A percentile compares a stretch with the other conserved stretches of the same genome.
phyloP scores from a whole-genome alignment of 1,140 invertebrate genomes.

The Harpegnathos saltator region DNA sequence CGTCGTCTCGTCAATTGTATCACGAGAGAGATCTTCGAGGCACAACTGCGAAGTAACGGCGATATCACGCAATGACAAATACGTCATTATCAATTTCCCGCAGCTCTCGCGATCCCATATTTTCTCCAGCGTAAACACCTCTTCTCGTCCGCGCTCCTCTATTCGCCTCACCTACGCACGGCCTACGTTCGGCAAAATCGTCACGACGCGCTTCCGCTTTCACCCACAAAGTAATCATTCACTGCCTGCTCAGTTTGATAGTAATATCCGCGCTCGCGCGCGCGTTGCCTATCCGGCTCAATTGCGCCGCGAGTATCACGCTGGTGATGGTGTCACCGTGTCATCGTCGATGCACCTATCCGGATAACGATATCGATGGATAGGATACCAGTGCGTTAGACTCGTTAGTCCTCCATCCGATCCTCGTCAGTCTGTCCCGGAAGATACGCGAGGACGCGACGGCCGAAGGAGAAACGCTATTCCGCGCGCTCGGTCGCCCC shows the following conservation, averaged over 20 bases:
- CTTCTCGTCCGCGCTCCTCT: not conserved
- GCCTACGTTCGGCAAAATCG: conserved; percentile 15
- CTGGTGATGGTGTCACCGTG: not conserved
- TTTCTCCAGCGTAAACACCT: conserved; percentile 29
- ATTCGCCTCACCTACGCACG: not conserved
- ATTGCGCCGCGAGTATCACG: not conserved
- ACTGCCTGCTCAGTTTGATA: conserved; percentile 12
- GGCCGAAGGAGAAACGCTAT: not conserved
- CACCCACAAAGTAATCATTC: conserved; percentile 17
- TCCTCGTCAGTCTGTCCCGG: not conserved
- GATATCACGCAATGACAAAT: conserved; percentile 10
- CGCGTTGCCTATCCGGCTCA: not conserved
- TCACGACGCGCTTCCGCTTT: not conserved
- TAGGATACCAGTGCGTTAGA: not conserved
- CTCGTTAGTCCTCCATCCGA: no score
- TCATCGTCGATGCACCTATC: not conserved
- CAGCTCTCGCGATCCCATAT: conserved; percentile 10
- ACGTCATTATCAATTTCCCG: not conserved
- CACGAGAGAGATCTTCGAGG: not conserved
- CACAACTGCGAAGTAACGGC: not conserved
- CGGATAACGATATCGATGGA: not conserved
- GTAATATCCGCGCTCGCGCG: conserved; percentile 24
- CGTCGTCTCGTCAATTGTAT: not conserved
- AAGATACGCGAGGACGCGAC: not conserved
- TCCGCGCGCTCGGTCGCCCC: not conserved